A percentile compares a stretch with the other conserved stretches of the same genome.
Evolutionary conservation across 30 jellyfish, hydroid and myxozoan species (phyloP).

Genomic region (Aurelia coerulea): DNA sequence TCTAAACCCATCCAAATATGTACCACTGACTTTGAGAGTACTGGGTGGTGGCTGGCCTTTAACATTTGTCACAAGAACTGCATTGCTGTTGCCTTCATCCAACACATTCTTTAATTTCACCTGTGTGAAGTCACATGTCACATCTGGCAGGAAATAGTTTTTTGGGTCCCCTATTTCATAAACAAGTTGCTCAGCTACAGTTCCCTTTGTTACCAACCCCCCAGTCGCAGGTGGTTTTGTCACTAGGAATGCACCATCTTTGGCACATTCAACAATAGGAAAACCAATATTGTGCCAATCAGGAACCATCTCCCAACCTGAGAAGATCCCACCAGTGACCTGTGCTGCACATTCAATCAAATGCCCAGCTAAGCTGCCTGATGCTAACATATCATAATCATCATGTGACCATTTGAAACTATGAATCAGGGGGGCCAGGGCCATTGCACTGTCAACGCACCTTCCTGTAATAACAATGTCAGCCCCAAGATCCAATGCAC

Average conservation of each 20-base stretch:
- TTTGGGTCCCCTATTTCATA: conserved; percentile 94
- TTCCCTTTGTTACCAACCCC: conserved; percentile 76
- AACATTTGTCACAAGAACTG: conserved; percentile 74
- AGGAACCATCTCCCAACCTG: conserved; percentile 94
- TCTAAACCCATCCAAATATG: conserved; percentile 88
- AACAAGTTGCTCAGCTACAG: conserved; percentile 91
- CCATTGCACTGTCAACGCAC: conserved; percentile 92
- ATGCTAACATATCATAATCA: conserved; percentile 80
- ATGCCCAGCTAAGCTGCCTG: conserved; percentile 95
- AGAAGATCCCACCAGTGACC: conserved; percentile 90
- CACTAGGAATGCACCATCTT: conserved; percentile 78
- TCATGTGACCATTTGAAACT: conserved; percentile 66
- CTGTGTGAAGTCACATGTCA: conserved; percentile 73
- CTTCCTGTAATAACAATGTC: conserved; percentile 93
- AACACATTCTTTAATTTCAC: conserved; percentile 44
- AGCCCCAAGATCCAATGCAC: conserved; percentile 92
- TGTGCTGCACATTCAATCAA: conserved; percentile 95
- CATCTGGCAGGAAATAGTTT: conserved; percentile 89
- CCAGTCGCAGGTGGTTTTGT: conserved; percentile 95
- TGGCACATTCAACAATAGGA: conserved; percentile 86
- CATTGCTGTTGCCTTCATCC: conserved; percentile 54
- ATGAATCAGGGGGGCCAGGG: conserved; percentile 89
- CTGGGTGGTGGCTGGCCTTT: conserved; percentile 76
- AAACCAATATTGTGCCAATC: conserved; percentile 93
- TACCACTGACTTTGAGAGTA: conserved; percentile 86